A percentile compares a stretch with the other conserved stretches of the same genome.
Conservation (phyloP, 2,888 invertebrate species). For the Schizaphis graminum region DNA sequence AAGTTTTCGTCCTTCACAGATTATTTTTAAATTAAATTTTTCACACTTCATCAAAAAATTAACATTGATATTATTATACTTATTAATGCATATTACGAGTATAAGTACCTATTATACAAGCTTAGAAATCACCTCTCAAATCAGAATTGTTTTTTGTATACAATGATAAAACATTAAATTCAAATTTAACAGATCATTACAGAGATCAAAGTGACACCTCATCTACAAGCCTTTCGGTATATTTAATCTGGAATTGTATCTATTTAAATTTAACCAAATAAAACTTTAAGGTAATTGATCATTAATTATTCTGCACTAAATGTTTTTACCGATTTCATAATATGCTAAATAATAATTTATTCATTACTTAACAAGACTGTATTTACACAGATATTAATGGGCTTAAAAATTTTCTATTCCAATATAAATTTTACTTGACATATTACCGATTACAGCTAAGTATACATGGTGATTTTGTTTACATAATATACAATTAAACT, state of each 20-base stretch:
- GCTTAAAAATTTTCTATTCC: background rate
- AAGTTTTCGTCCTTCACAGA: background rate
- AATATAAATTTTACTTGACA: background rate
- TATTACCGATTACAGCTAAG: background rate
- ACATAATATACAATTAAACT: no score
- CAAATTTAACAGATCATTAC: background rate
- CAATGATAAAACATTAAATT: background rate
- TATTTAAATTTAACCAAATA: background rate
- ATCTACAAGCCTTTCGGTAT: background rate
- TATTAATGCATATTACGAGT: background rate
- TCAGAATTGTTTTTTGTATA: no score
- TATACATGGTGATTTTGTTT: background rate
- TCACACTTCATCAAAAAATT: background rate
- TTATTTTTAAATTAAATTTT: background rate
- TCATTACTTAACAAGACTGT: background rate
- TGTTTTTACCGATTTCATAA: no score
- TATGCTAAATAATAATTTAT: background rate
- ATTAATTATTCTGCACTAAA: no score
- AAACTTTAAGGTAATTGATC: background rate
- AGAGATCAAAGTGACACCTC: background rate
- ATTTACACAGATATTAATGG: background rate
- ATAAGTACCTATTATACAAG: background rate
- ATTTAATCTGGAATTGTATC: background rate
- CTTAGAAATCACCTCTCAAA: no score
- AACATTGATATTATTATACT: background rate